A percentile compares a stretch with the other conserved stretches of the same genome.
Conservation (phyloP, 2,888 invertebrate genomes). For the Lottia scabra region DNA sequence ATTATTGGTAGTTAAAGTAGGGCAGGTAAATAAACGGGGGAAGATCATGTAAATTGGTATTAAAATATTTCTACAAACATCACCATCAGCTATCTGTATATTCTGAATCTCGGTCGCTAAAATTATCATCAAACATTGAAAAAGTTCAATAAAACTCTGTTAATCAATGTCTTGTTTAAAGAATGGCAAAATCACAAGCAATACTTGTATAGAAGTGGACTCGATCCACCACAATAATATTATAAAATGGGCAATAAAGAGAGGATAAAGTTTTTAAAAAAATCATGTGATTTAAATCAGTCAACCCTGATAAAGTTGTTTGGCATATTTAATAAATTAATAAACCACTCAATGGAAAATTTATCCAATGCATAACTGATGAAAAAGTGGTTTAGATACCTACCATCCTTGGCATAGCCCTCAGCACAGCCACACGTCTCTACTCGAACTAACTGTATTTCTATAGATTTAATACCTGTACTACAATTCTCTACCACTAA, state of each 20-base stretch:
- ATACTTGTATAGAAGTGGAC: too few species aligned
- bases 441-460: constrained; percentile 92
- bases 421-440: constrained; percentile 86
- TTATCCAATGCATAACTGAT: too few species aligned
- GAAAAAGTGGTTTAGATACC: neutral
- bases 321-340: too few species aligned
- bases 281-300: too few species aligned
- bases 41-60: constrained; percentile 96
- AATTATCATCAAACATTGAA: constrained; percentile 7
- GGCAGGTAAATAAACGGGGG: constrained; percentile 94
- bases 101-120: constrained; percentile 97
- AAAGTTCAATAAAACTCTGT: too few species aligned
- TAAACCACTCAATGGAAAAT: too few species aligned
- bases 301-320: too few species aligned
- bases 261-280: too few species aligned
- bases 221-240: too few species aligned
- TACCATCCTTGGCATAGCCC: constrained; percentile 91
- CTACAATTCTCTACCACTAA: constrained; percentile 74
- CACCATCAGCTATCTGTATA: constrained; percentile 95
- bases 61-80: constrained; percentile 82
- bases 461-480: constrained; percentile 88
- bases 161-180: too few species aligned
- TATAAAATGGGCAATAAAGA: too few species aligned
- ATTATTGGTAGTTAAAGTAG: constrained; percentile 88
- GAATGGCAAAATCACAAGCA: too few species aligned